These are phyloP conservation scores for Heliconius ismenius DNA, from an alignment of 2,888 invertebrate genomes.

Conservation along the genomic window DNA sequence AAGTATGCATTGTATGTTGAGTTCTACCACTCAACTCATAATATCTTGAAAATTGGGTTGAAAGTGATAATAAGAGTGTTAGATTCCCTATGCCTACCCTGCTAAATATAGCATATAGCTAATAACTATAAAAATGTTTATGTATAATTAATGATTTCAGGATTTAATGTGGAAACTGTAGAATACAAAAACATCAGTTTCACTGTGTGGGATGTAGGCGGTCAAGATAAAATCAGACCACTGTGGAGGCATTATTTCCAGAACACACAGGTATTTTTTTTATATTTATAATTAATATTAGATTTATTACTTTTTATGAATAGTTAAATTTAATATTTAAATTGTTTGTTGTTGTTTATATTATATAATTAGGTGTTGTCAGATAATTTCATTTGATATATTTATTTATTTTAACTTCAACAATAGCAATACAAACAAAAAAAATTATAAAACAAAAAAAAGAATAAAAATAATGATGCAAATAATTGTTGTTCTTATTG, in stretches of 20 bases:
- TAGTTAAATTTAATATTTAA: neutral
- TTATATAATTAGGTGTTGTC: too few relatives aligned
- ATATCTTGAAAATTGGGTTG: neutral
- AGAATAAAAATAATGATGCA: too few relatives aligned
- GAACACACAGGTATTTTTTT: conserved; percentile 91
- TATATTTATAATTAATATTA: neutral
- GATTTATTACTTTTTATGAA: neutral
- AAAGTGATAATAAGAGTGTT: neutral
- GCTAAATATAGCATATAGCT: neutral
- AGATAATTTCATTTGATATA: neutral
- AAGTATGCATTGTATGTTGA: neutral
- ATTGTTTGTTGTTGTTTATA: neutral
- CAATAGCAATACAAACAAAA: neutral
- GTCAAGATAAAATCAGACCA: conserved; percentile 98
- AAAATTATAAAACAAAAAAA: too few relatives aligned
- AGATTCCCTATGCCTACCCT: neutral
- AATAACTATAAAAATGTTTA: conserved; percentile 10
- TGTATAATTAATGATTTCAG: conserved; percentile 73
- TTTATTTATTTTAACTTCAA: neutral
- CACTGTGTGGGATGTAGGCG: conserved; percentile 98
- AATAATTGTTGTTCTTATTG: too few relatives aligned
- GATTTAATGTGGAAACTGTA: conserved; percentile 99
- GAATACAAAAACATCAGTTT: conserved; percentile 99
- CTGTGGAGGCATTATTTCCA: conserved; percentile 99
- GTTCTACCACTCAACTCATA: neutral